A percentile compares a stretch with the other conserved stretches of the same genome.
Evolutionary conservation across 2,797 vertebrate species (phyloP).

Genomic region (Thamnophis elegans): DNA sequence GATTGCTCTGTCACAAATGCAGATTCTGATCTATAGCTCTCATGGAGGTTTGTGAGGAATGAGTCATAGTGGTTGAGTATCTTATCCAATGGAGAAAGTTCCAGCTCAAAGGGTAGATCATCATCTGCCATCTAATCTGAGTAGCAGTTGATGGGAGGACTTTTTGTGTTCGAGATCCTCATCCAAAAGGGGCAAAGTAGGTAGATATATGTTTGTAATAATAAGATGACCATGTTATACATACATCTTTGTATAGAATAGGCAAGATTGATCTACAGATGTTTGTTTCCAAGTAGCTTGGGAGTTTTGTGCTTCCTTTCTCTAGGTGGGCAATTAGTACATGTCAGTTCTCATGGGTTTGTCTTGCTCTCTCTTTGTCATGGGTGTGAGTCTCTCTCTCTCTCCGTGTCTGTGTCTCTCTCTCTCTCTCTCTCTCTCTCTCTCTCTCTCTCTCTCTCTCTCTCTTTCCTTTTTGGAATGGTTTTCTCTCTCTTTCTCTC

Average conservation of each 20-base stretch:
- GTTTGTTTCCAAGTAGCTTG: not conserved
- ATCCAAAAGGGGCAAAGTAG: not conserved
- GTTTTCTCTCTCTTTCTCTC: slow-evolving; percentile 40
- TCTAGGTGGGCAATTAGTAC: slow-evolving; percentile 44
- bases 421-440: not conserved
- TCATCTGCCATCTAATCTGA: not conserved
- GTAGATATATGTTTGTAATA: not conserved
- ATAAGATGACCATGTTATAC: not conserved
- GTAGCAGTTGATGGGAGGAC: not conserved
- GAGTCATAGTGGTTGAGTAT: not conserved
- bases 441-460: not conserved
- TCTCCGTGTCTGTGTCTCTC: not conserved
- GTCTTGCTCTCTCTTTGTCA: slow-evolving; percentile 3
- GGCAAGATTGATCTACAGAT: not conserved
- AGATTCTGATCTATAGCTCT: not conserved
- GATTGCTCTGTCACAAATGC: not conserved
- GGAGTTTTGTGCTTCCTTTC: slow-evolving; percentile 30
- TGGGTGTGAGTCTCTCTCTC: not conserved
- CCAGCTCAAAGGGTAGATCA: not conserved
- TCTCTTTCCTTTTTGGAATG: slow-evolving; percentile 44
- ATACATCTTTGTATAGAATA: not conserved
- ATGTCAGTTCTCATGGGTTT: slow-evolving; percentile 36
- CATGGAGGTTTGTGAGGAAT: not conserved
- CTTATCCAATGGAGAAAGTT: too few relatives aligned
- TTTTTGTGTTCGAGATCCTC: not conserved